Evolutionary conservation across 2,113 vertebrate genomes (phyloP).

Genomic region (Dicrurus megarhynchus): DNA sequence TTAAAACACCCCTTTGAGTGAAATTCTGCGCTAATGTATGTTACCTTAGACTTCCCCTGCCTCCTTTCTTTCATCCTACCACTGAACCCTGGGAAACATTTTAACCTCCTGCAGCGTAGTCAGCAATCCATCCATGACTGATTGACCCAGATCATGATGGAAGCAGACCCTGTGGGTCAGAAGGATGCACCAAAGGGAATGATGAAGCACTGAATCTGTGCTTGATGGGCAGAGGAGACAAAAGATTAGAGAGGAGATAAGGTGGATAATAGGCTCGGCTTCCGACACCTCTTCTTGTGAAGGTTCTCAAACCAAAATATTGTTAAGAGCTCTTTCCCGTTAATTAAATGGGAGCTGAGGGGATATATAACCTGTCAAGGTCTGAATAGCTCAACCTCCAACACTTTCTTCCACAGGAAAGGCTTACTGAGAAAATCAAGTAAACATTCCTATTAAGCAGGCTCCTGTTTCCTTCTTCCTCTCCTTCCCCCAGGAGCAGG

Average conservation of each 20-base stretch:
- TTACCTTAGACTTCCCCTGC: neutral
- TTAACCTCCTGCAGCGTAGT: neutral
- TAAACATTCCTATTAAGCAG: neutral
- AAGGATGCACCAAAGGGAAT: neutral
- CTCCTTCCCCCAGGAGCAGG: neutral
- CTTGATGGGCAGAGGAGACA: neutral
- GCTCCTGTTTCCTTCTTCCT: neutral
- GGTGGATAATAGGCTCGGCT: neutral
- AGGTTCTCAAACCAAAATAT: neutral
- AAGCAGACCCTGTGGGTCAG: neutral
- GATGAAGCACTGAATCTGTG: neutral
- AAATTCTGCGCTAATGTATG: slow-evolving; percentile 26
- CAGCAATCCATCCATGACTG: slow-evolving; percentile 8
- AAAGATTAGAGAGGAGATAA: neutral
- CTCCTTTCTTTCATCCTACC: neutral
- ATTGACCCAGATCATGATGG: neutral
- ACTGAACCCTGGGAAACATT: neutral
- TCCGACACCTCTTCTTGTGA: neutral
- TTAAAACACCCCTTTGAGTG: slow-evolving; percentile 38
- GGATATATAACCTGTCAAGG: neutral
- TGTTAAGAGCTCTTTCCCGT: neutral
- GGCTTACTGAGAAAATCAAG: neutral
- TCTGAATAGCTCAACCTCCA: slow-evolving; percentile 13
- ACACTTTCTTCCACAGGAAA: neutral
- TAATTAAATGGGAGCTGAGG: neutral